Evolutionary conservation across 2,888 invertebrate species (phyloP), one percentile per base, ranked within the genome.

Genomic region (Leptinotarsa haldemani): DNA sequence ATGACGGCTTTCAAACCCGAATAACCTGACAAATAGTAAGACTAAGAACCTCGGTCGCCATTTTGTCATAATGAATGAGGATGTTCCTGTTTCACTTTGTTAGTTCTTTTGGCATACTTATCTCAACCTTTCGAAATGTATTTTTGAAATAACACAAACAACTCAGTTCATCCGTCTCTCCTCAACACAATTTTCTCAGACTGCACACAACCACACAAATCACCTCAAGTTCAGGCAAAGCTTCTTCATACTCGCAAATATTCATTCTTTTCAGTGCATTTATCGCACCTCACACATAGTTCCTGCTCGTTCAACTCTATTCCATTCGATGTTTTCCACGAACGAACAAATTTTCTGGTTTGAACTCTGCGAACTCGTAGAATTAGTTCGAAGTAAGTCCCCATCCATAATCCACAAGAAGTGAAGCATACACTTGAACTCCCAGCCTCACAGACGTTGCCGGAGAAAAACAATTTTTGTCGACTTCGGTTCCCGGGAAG

Each of bases 381-480:
- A 56, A 56, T 56, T 56, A 56, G 56, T 56, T 15, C 15, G 22
- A 56, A 20, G 22, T 20, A 22, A 20, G 20, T 15, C 18, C 1
- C 20, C 15, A 56, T 56, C 56, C 56, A 56, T 56, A 56, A 56
- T 56, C 56, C 56, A 56, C 20, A 20, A 56, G 56, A 22, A 56
- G 56, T 56, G 56, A 56, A 56, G 56, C 56, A 56, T 56, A 20
- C 56, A 25, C 56, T 56, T 56, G 22, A 56, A 56, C 25, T 56
- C 22, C 22, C 56, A 22, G 22, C 56, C 13, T 25, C 22, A 15
- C 56, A 22, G 22, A 56, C 56, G 22, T 30, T 30, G 30, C 7
- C 30, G 30, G 30, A 30, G 30, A 22, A 70, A 74, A 74, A 74
- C 74, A 74, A 74, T 70, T 74, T 70, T 74, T 66, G 66, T 25